A percentile compares a stretch with the other conserved stretches of the same genome.
phyloP scores from a whole-genome alignment of 2,888 invertebrate species.

The Epistrophella euchroma region DNA sequence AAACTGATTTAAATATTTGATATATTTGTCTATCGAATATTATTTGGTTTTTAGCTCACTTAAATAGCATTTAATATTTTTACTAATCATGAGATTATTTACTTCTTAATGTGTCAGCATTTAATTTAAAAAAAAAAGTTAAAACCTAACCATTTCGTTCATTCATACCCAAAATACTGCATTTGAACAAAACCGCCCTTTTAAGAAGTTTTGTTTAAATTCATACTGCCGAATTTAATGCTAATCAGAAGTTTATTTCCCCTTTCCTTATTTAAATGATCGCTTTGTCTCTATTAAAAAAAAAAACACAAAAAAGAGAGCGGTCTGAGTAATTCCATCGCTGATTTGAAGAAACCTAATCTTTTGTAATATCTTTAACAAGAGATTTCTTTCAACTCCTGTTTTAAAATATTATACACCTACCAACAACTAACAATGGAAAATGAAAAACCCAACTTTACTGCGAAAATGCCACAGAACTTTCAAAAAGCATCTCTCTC shows the following conservation, averaged over 20 bases:
- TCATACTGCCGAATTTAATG: neutral
- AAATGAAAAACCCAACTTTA: conserved; percentile 34
- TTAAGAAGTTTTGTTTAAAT: no score
- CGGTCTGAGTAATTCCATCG: neutral
- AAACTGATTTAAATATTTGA: no score
- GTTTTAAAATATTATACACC: neutral
- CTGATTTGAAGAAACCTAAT: conserved; percentile 2
- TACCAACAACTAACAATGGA: neutral
- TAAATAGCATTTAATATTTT: no score
- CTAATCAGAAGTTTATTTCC: neutral
- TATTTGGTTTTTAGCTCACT: no score
- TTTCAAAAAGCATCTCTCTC: conserved; percentile 32
- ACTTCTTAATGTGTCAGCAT: no score
- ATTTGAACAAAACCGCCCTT: no score
- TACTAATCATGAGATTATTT: no score
- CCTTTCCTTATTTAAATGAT: neutral
- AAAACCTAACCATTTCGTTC: no score
- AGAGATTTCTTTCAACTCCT: conserved; percentile 18
- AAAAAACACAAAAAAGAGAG: neutral
- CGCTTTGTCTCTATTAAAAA: neutral
- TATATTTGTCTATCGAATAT: no score
- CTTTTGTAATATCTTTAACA: neutral
- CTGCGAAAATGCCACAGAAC: neutral
- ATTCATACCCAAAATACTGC: no score
- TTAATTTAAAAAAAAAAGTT: no score